Evolutionary conservation across 2,113 vertebrate species (phyloP), one percentile per base, ranked within the genome.

Genomic region (Porphyrio hochstetteri): DNA sequence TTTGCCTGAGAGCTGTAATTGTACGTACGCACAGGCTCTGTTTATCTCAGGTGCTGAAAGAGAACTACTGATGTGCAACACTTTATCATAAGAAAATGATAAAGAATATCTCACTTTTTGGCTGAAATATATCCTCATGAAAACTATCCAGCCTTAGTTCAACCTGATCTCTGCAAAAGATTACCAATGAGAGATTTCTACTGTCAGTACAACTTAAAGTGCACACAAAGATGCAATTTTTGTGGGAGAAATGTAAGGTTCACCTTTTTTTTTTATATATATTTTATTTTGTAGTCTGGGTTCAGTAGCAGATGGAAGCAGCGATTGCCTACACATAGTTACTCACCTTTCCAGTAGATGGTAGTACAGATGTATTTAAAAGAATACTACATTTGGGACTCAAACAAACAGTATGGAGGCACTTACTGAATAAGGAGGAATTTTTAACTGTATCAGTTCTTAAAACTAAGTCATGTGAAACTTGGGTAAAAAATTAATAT

Each of bases 301-400:
- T 80, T 87, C 83, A 44, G 38, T 24, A 86, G 78, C 35, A 86
- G 90, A 90, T 38, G 50, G 46, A 82, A 95, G 68, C 35, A 59
- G 60, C n/a, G 65, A 97, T 88, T 95, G 50, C 83, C 92, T 85
- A 88, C 94, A 91, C 83, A 96, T 95, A 95, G 91, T 97, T 97
- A 96, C 95, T 93, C 97, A 97, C 96, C 96, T 98, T 98, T 98
- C 98, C 97, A 98, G 97, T 95, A 98, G 97, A 98, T 98, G 97
- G 97, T 98, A 96, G 97, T 89, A 95, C 97, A 98, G 98, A 98
- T 98, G 97, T 98, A 95, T 77, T 94, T 94, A 98, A 97, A 75
- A 97, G 80, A 95, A 69, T 17, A 72, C 84, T 78, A 50, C 38
- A 78, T 68, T 93, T 42, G 48, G 57, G 94, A 95, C 57, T 88